A percentile compares a stretch with the other conserved stretches of the same genome.
Evolutionary conservation across 2,797 vertebrate genomes (phyloP).

Genomic region (Gobionotothen gibberifrons): DNA sequence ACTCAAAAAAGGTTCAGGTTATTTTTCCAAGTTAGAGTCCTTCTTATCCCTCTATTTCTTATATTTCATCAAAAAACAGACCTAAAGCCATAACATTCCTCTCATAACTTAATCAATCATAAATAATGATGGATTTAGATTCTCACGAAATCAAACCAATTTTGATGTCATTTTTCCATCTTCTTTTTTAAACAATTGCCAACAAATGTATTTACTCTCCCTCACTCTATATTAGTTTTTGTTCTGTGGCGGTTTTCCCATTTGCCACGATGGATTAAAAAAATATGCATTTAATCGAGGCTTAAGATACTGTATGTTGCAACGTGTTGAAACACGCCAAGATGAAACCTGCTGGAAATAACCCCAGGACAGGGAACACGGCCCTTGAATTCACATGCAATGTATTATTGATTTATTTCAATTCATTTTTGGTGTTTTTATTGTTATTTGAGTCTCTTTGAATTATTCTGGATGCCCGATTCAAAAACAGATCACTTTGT

Average conservation of each 20-base stretch:
- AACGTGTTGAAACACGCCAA: not conserved
- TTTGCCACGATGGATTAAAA: too few relatives aligned
- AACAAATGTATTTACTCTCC: too few relatives aligned
- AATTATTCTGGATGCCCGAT: conserved; percentile 1
- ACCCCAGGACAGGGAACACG: not conserved
- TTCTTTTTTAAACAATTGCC: not conserved
- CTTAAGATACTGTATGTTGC: too few relatives aligned
- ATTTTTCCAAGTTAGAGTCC: conserved; percentile 20
- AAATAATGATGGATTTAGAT: too few relatives aligned
- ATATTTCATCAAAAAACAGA: too few relatives aligned
- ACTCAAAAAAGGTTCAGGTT: conserved; percentile 5
- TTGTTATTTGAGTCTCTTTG: not conserved
- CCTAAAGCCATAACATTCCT: not conserved
- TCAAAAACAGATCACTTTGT: conserved; percentile 17
- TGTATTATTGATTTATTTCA: not conserved
- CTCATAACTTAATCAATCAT: not conserved
- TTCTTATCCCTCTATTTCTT: not conserved
- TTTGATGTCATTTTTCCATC: not conserved
- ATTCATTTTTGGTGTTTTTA: not conserved
- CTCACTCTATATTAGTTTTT: too few relatives aligned
- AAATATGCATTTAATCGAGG: too few relatives aligned
- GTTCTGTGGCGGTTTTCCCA: too few relatives aligned
- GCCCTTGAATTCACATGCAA: not conserved
- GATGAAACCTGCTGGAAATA: not conserved
- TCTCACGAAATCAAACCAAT: conserved; percentile 12